These are phyloP conservation scores for Hepsetus odoe DNA, from an alignment of 2,113 vertebrate genomes.

Conservation along the genomic window DNA sequence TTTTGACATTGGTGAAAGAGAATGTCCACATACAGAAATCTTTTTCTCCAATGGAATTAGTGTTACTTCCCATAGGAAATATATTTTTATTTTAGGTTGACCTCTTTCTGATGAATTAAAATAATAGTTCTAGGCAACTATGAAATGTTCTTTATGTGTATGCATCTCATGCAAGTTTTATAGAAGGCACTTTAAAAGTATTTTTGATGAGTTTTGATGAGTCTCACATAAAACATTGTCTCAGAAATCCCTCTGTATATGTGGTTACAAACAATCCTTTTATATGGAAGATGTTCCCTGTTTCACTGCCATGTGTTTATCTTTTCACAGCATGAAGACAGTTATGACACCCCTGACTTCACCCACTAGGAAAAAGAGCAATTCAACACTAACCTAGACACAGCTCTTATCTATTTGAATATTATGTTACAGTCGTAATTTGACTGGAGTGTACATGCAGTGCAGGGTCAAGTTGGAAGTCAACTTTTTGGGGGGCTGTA, in stretches of 20 bases:
- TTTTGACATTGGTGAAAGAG: conserved; percentile 47
- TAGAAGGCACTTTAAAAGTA: no score
- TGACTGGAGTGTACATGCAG: conserved; percentile 67
- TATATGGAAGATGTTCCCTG: not conserved
- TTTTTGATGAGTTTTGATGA: not conserved
- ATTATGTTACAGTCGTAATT: conserved; percentile 25
- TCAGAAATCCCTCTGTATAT: not conserved
- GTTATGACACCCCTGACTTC: not conserved
- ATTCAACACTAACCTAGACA: not conserved
- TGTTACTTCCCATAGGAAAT: no score
- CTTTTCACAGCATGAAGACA: not conserved
- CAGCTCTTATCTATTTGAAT: not conserved
- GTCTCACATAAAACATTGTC: no score
- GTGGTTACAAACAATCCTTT: not conserved
- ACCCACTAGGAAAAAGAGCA: not conserved
- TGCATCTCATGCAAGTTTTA: not conserved
- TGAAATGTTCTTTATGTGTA: not conserved
- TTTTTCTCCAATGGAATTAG: not conserved
- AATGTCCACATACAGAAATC: not conserved
- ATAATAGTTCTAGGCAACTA: no score
- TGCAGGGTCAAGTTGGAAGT: conserved; percentile 83
- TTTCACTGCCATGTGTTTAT: not conserved
- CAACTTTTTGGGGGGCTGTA: conserved; percentile 70
- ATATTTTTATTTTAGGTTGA: no score
- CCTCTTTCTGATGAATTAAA: no score